phyloP scores from a whole-genome alignment of 2,113 vertebrate genomes.

The Agapornis roseicollis region DNA sequence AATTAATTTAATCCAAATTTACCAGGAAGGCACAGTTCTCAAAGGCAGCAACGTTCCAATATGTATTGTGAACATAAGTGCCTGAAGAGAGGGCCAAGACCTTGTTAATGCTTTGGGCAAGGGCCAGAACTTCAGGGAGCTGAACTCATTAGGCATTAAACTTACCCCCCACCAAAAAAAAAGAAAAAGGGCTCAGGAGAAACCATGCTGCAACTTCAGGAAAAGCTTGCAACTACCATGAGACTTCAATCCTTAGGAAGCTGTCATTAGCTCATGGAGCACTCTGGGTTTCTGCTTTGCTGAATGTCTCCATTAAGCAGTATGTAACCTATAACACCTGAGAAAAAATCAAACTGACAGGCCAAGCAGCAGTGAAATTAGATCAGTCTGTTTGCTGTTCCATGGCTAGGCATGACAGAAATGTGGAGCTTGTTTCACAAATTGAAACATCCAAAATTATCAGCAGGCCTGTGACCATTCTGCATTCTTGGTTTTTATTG shows the following conservation, averaged over 20 bases:
- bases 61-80: neutral
- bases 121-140: neutral
- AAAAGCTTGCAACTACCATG: neutral
- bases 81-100: neutral
- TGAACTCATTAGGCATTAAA: neutral
- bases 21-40: neutral
- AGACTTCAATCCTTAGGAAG: neutral
- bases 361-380: conserved; percentile 30
- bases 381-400: conserved; percentile 39
- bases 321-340: conserved; percentile 23
- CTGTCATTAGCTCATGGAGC: neutral
- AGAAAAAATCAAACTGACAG: conserved; percentile 48
- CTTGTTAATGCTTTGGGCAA: neutral
- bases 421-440: conserved; percentile 16
- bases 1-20: neutral
- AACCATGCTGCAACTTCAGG: neutral
- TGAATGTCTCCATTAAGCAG: neutral
- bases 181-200: neutral
- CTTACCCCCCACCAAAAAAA: fast-evolving
- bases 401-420: conserved; percentile 9
- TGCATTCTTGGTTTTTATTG: neutral
- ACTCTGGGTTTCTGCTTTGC: neutral
- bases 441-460: conserved; percentile 44
- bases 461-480: neutral
- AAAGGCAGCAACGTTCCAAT: neutral